Base-by-base conservation (phyloP, 2,113 vertebrate genomes). In the Microtus pennsylvanicus region DNA sequence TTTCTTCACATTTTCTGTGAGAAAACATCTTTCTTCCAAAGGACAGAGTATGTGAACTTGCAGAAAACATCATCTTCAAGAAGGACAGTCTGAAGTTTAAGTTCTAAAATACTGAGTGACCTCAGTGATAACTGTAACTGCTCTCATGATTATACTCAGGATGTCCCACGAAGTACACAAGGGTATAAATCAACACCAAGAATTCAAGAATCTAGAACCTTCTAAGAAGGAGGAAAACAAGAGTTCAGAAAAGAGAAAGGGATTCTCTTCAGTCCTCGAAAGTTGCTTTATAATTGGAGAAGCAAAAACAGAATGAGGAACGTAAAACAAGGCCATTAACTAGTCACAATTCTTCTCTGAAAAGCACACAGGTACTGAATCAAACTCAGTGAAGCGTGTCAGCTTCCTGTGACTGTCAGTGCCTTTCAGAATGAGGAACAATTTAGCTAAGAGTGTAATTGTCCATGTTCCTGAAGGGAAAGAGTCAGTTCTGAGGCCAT, bases 391-490 rank as follows among this genome's bases (percentile, higher is more conserved):
- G 52, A 38, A 82, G 21, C 35, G 24, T 55, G 50, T 13, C n/a
- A n/a, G 11, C 28, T 50, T 72, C 28, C 50, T 65, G 65, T 67
- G 38, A 45, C 3, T 28, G 50, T 24, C 33, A 69, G 5, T 7
- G 14, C 17, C 47, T 19, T 16, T 67, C 28, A 80, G 55, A 30
- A 8, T 2, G 38, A 90, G 26, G 52, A 82, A 82, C 3, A 22
- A 10, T 50, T 63, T 45, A 3, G 10, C 11, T 5, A 3, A 14
- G 22, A 50, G 33, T 28, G 13, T 1, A 35, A 69, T 3, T 89
- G 16, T 0, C 24, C 5, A 1, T 75, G 38, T 58, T 1, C 2
- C 50, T 7, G 3, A 26, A 47, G 13, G 50, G 6, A 63, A 17
- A 67, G 28, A 83, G 17, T 4, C 9, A 47, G 52, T 19, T 47